phyloP scores from a whole-genome alignment of 2,113 vertebrate species.

The Tupaia tana region DNA sequence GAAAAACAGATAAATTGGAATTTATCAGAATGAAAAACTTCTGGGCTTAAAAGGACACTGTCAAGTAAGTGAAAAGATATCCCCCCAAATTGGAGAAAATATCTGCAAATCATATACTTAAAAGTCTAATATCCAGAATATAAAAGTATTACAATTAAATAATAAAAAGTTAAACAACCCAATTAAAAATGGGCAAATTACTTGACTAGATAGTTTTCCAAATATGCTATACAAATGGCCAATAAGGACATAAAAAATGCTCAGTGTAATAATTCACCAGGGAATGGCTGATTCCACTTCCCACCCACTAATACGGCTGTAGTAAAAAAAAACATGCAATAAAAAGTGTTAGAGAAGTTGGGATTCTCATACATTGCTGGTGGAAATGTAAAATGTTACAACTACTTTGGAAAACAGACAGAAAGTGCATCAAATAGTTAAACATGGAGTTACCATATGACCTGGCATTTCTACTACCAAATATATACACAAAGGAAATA shows the following conservation, averaged over 20 bases:
- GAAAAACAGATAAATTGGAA: not conserved
- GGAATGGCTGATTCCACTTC: not conserved
- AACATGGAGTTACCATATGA: not conserved
- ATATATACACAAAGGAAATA: not conserved
- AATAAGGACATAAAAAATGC: not conserved
- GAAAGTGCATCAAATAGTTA: not conserved
- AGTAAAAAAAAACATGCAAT: not conserved
- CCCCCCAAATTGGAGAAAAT: not conserved
- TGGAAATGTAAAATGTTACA: not conserved
- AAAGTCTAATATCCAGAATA: not conserved
- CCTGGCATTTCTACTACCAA: not conserved
- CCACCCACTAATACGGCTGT: not conserved
- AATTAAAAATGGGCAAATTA: not conserved
- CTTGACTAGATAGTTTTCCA: not conserved
- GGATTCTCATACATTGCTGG: not conserved
- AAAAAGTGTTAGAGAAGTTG: not conserved
- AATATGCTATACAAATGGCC: not conserved
- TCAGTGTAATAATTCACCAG: not conserved
- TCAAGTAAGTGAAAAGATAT: slow-evolving; percentile 4
- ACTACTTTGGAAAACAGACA: not conserved
- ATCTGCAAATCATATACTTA: not conserved
- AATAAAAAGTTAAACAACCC: not conserved
- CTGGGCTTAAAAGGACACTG: not conserved
- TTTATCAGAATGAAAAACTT: not conserved
- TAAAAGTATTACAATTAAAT: not conserved